Percentiles rank a stretch among this genome's conserved stretches.
Conservation (phyloP, 2,113 vertebrate species). For the Epinephelus lanceolatus region DNA sequence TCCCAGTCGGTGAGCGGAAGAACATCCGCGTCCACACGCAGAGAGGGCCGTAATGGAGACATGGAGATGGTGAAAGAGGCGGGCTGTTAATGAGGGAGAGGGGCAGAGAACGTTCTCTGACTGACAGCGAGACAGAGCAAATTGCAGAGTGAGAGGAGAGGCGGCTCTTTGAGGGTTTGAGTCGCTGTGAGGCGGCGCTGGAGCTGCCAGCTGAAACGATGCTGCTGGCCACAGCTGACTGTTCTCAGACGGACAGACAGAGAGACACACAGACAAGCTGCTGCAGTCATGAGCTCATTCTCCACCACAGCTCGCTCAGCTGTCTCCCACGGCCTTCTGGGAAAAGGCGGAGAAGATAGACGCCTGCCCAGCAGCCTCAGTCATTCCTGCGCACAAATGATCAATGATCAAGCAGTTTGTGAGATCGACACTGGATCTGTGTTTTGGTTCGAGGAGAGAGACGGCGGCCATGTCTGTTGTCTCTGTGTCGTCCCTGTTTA, state of each 20-base stretch:
- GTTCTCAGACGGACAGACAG: slow-evolving; percentile 27
- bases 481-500: not conserved
- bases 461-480: not conserved
- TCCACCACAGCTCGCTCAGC: slow-evolving; percentile 12
- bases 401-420: not conserved
- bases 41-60: slow-evolving; percentile 10
- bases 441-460: not conserved
- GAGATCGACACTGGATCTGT: slow-evolving; percentile 33
- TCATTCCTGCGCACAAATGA: not conserved
- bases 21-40: slow-evolving; percentile 1
- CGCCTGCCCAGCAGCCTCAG: slow-evolving; percentile 9
- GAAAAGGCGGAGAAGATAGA: slow-evolving; percentile 11
- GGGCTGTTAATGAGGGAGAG: slow-evolving; percentile 22
- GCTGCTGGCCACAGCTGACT: slow-evolving; percentile 36
- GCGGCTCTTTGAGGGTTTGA: slow-evolving; percentile 11
- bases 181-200: slow-evolving; percentile 20
- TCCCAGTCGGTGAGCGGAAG: slow-evolving; percentile 34
- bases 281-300: slow-evolving; percentile 53
- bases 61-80: slow-evolving; percentile 15
- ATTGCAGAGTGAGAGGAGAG: not conserved
- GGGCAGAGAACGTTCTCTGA: slow-evolving; percentile 26
- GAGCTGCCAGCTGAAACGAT: slow-evolving; percentile 36
- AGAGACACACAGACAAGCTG: slow-evolving; percentile 21
- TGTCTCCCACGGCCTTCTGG: slow-evolving; percentile 48
- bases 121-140: not conserved